A percentile compares a stretch with the other conserved stretches of the same genome.
These are phyloP conservation scores for Stegostoma tigrinum DNA, from an alignment of 2,113 vertebrate genomes.

Conservation along the genomic window DNA sequence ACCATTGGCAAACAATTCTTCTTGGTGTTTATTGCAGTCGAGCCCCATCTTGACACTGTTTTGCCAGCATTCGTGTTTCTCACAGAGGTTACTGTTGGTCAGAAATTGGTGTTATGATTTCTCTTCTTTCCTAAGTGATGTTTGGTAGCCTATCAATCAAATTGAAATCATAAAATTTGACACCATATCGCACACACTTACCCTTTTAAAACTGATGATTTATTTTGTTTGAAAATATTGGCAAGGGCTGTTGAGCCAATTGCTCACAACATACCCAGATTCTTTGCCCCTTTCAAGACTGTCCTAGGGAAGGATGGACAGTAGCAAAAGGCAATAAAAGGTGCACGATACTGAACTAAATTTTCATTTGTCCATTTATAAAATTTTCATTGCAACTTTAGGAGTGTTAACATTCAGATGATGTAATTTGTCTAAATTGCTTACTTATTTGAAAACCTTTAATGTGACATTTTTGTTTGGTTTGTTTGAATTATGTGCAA, in stretches of 20 bases:
- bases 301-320: neutral
- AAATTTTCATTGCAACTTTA: slow-evolving; percentile 11
- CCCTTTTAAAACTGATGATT: neutral
- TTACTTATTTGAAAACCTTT: slow-evolving; percentile 33
- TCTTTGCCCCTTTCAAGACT: neutral
- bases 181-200: neutral
- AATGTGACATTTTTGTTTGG: slow-evolving; percentile 57
- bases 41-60: neutral
- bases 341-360: neutral
- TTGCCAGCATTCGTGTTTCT: neutral
- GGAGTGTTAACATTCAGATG: neutral
- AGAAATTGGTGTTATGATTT: neutral
- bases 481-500: slow-evolving; percentile 61
- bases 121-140: neutral
- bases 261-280: neutral
- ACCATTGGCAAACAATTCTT: slow-evolving; percentile 43
- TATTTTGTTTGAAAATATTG: neutral
- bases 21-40: slow-evolving; percentile 47
- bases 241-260: neutral
- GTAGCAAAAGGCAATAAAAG: neutral
- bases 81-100: neutral
- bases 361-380: slow-evolving; percentile 21
- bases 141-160: neutral
- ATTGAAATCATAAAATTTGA: neutral
- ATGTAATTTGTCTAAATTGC: slow-evolving; percentile 18